Percentiles rank a stretch among this genome's conserved stretches.
phyloP scores from a whole-genome alignment of 2,113 vertebrate species.

The Poeciliopsis occidentalis region DNA sequence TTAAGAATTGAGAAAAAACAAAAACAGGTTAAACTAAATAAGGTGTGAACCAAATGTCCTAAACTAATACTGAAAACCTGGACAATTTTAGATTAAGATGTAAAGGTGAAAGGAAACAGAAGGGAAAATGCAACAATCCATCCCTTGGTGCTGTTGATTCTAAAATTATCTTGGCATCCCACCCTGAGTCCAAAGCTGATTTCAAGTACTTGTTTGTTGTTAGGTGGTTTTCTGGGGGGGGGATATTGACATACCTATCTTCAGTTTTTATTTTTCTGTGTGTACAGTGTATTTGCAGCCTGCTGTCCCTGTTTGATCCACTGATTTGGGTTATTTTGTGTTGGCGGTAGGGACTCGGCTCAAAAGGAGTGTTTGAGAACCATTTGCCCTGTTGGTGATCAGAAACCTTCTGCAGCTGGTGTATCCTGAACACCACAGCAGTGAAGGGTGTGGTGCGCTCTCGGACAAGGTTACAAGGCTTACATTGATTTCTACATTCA shows the following conservation, averaged over 20 bases:
- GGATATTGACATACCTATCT: conserved; percentile 62
- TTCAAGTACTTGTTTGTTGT: conserved; percentile 48
- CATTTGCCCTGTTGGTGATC: conserved; percentile 54
- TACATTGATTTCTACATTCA: conserved; percentile 70
- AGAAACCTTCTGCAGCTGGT: conserved; percentile 60
- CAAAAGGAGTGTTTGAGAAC: conserved; percentile 44
- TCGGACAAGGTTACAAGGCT: conserved; percentile 34
- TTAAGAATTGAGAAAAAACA: background rate
- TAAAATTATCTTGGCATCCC: conserved; percentile 45
- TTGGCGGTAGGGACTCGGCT: conserved; percentile 57
- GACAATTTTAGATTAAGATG: conserved; percentile 71
- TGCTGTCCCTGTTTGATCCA: conserved; percentile 70
- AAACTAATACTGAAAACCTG: background rate
- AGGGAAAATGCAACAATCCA: conserved; percentile 55
- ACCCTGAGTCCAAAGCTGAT: conserved; percentile 49
- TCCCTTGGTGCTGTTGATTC: conserved; percentile 49
- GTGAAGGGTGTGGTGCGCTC: conserved; percentile 47
- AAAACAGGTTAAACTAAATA: background rate
- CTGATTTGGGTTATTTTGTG: conserved; percentile 72
- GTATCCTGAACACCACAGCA: conserved; percentile 33
- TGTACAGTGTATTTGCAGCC: conserved; percentile 57
- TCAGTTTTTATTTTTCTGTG: conserved; percentile 40
- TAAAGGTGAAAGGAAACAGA: conserved; percentile 42
- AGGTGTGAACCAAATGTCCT: background rate
- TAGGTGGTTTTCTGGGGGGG: conserved; percentile 43